These are phyloP conservation scores for Oxyteleia sp. DNA, from an alignment of 2,888 invertebrate species.

Conservation along the genomic window DNA sequence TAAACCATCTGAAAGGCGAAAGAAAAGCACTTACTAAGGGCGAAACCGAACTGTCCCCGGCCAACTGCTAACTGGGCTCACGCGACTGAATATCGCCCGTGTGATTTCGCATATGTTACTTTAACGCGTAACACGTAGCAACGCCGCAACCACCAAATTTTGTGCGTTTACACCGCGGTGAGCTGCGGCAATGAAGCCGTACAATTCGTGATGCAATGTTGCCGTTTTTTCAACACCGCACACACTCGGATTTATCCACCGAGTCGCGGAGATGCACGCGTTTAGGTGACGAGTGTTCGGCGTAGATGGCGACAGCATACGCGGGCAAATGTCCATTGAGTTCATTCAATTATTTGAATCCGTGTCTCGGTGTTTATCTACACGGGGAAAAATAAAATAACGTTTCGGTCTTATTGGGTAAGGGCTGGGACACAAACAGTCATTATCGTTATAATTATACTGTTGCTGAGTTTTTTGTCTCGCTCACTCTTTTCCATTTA, in stretches of 20 bases:
- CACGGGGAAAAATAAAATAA: too few relatives aligned
- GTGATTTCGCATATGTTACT: conserved; percentile 62
- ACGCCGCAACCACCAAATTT: conserved; percentile 57
- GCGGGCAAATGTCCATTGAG: too few relatives aligned
- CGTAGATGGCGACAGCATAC: conserved; percentile 17
- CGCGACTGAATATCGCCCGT: conserved; percentile 21
- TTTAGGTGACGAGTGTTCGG: too few relatives aligned
- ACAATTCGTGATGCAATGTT: conserved; percentile 49
- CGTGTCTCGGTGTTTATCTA: too few relatives aligned
- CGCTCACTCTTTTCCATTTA: too few relatives aligned
- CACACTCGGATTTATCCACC: conserved; percentile 20
- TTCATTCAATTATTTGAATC: too few relatives aligned
- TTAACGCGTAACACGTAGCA: conserved; percentile 67
- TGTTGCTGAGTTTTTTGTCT: too few relatives aligned
- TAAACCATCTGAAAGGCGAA: conserved; percentile 52
- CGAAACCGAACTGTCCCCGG: conserved; percentile 59
- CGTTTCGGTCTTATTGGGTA: too few relatives aligned
- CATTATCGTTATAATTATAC: too few relatives aligned
- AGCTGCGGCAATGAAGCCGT: conserved; percentile 52
- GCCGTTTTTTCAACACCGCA: conserved; percentile 52
- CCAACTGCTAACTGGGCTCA: conserved; percentile 53
- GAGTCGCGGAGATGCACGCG: conserved; percentile 7
- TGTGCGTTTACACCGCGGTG: conserved; percentile 65
- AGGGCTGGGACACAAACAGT: too few relatives aligned
- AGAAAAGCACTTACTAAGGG: conserved; percentile 52